Evolutionary conservation across 1,140 invertebrate genomes (phyloP), one percentile per base, ranked within the genome.

Genomic region (Drosophila lini): DNA sequence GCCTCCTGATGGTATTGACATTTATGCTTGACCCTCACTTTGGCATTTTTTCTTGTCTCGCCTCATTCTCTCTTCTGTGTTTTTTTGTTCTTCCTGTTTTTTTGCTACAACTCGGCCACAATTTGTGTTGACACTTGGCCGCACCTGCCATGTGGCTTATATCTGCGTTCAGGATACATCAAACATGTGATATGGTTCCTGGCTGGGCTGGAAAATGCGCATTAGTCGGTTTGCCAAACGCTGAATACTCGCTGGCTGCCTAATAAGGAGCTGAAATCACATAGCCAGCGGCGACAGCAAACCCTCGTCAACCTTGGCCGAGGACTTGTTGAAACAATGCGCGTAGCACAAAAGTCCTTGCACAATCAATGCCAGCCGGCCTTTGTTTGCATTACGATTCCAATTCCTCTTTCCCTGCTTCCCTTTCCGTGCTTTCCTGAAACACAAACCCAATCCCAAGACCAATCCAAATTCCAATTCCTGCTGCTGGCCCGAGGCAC

Each of bases 1-100:
- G 77, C 59, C 55, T 62, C 55, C 84, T 77, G 68, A 83, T 80
- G 83, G 67, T 88, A 89, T 83, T 88, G 83, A 84, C 83, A 89
- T 88, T 88, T 89, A 88, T 80, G 80, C 81, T 84, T 70, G 78
- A 71, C 81, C 75, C 69, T 79, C 75, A 74, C 59, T 41, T 59
- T 47, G 63, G 15, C 68, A 64, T 36, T 55, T 70, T 70, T 58
- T 47, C 15, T 38, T n/a, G 34, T 56, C 64, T 32, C 57, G 34
- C 16, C 16, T 28, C 22, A 22, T 40, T 63, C 16, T 40, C 11
- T 31, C 42, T 7, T 36, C n/a, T 42, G 5, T 36, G 11, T 36
- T 38, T 58, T 22, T 25, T 47, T 47, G 6, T 36, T 22, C 41
- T 32, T 19, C 16, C 11, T 40, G 34, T 40, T 42, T 74, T 74